These are phyloP conservation scores for Apis laboriosa DNA, from an alignment of 1,140 invertebrate species.

Conservation along the genomic window DNA sequence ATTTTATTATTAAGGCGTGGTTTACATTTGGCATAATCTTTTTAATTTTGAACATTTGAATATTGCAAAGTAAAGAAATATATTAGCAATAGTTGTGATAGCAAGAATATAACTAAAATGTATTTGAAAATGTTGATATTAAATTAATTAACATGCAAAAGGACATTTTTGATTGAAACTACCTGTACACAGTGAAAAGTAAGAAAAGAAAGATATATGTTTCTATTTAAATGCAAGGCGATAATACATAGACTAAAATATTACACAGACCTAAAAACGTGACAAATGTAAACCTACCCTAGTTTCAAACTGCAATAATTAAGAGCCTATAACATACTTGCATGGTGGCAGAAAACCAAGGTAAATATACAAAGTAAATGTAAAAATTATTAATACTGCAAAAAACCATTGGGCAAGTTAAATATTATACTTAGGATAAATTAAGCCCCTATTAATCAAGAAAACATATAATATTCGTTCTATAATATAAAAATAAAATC, in stretches of 20 bases:
- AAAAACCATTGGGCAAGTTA: constrained; percentile 62
- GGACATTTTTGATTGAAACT: constrained; percentile 40
- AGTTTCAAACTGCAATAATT: constrained; percentile 46
- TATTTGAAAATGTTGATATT: constrained; percentile 47
- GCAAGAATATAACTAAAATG: constrained; percentile 24
- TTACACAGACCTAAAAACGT: constrained; percentile 50
- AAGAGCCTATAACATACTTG: constrained; percentile 63
- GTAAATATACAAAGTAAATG: constrained; percentile 55
- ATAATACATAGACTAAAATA: constrained; percentile 44
- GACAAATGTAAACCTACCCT: constrained; percentile 73
- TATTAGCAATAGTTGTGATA: constrained; percentile 12
- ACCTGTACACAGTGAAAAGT: constrained; percentile 43
- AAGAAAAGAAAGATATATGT: constrained; percentile 33
- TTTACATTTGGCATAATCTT: constrained; percentile 65
- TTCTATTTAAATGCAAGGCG: constrained; percentile 48
- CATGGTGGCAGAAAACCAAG: constrained; percentile 56
- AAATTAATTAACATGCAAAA: constrained; percentile 59
- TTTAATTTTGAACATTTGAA: not conserved
- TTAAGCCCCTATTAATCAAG: not conserved
- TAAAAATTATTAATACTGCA: constrained; percentile 45
- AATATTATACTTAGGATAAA: constrained; percentile 25
- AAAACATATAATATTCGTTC: not conserved
- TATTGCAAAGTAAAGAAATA: constrained; percentile 11
- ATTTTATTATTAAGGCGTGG: constrained; percentile 52
- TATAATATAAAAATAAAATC: constrained; percentile 21